Percentiles rank a stretch among this genome's conserved stretches.
Evolutionary conservation across 2,797 vertebrate genomes (phyloP).

Genomic region (Peromyscus aztecus): DNA sequence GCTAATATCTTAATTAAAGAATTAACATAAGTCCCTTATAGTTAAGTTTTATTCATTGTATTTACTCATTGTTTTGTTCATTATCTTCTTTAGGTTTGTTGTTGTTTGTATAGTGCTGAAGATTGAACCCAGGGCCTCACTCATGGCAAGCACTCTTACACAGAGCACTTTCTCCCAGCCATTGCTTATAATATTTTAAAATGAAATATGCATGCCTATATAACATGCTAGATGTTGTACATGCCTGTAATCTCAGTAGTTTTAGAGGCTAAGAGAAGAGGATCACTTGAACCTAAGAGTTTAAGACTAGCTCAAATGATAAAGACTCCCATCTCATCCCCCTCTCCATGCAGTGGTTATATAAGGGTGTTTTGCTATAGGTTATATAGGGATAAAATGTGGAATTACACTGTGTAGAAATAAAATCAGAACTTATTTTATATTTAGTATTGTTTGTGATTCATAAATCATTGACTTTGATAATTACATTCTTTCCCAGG

Average conservation of each 20-base stretch:
- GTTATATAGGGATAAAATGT: background rate
- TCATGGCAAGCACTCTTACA: background rate
- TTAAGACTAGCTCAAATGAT: background rate
- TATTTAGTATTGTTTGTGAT: background rate
- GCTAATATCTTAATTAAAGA: background rate
- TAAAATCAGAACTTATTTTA: conserved; percentile 37
- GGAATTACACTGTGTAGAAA: conserved; percentile 20
- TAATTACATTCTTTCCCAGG: conserved; percentile 85
- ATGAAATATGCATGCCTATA: background rate
- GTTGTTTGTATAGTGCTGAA: background rate
- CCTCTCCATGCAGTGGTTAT: background rate
- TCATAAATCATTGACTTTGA: conserved; percentile 56
- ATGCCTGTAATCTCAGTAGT: background rate
- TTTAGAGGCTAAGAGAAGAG: background rate
- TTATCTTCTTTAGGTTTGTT: background rate
- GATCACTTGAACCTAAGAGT: background rate
- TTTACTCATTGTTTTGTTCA: background rate
- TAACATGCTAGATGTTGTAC: background rate
- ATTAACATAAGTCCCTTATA: background rate
- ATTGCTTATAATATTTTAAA: no score
- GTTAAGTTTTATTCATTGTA: background rate
- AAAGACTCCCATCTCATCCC: background rate
- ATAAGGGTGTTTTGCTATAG: background rate
- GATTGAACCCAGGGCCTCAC: background rate
- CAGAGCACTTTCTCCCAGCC: background rate